Evolutionary conservation across 2,113 vertebrate species (phyloP), one percentile per base, ranked within the genome.

Genomic region (human): DNA sequence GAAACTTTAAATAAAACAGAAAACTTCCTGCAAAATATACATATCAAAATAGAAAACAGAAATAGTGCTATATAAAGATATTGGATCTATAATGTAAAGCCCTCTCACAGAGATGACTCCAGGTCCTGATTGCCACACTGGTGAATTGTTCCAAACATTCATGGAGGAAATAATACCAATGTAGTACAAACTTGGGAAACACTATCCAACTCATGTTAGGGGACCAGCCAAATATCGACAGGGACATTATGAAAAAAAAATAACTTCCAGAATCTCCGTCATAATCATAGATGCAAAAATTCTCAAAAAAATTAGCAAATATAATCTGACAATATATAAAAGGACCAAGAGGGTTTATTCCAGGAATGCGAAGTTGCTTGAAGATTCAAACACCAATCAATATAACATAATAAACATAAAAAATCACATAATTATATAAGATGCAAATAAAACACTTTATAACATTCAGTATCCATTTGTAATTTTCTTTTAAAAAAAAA

Each of bases 371-470:
- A 89, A 92, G 9, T 27, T 92, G 22, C 55, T 55, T 84, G 35
- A 80, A 80, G 25, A 50, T 73, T 90, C 52, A 83, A 75, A 78
- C 48, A 17, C 11, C 4, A 70, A 57, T 75, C 86, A 7, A 5
- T 35, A 83, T 64, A 83, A 25, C 38, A 72, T 55, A 32, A 76
- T n/a, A 95, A 93, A 90, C 20, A 66, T 86, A 11, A 96, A 90
- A 89, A 93, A 48, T 35, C 12, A 20, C 23, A 38, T 64, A 25
- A 40, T 93, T 90, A 75, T 14, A 43, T 55, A 68, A 72, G 12
- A 59, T n/a, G 2, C 45, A 96, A 27, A 57, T 20, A 82, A 83
- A 70, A 2, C 73, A 81, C 17, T 43, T 88, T 64, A 40, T 72
- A 89, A 81, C 9, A 89, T 80, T 92, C 17, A 90, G 17, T 78